Base-by-base conservation (phyloP, 1,140 invertebrate genomes). In the Anoplolepis gracilipes region DNA sequence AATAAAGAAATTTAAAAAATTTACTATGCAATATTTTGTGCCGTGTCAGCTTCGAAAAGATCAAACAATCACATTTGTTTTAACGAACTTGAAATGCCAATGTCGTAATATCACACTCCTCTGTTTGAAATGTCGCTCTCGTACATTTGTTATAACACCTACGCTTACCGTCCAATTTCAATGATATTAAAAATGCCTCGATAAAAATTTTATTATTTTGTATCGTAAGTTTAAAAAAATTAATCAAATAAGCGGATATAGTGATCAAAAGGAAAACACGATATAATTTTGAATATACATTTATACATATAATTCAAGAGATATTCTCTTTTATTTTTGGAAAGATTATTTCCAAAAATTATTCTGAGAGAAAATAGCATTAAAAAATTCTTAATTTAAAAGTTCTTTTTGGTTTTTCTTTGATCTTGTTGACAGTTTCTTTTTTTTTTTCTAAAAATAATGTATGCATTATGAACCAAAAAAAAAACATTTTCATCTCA, bases 31-130 rank as follows among this genome's bases (percentile, higher is more conserved):
- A 46, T 13, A 46, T 13, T 46, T 46, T 46, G 42, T 1, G 0
- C 10, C 39, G 11, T 28, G 64, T 39, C 64, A 55, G 19, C 25
- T 33, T 46, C n/a, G 1, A 7, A 67, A 79, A 57, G 46, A 30
- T 79, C 33, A 53, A 67, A 53, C n/a, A 67, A 55, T 55, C 30
- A 6, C 16, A 49, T 79, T 3, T 77, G 36, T 77, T 79, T 79
- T 6, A 16, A 16, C 64, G 77, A 79, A 79, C 64, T 79, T 79
- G 77, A 79, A 79, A 39, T 78, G 4, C 28, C 28, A 13, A 78
- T 79, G 77, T 79, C 46, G 42, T 77, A 62, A 62, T 62, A 62
- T 4, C 22, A 25, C 16, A 36, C 8, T 8, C 6, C 7, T 28
- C 16, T 5, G 30, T 22, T 30, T 22, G 53, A 33, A 64, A 30